Evolutionary conservation across 2,888 invertebrate species (phyloP).

Genomic region (Leucania comma): DNA sequence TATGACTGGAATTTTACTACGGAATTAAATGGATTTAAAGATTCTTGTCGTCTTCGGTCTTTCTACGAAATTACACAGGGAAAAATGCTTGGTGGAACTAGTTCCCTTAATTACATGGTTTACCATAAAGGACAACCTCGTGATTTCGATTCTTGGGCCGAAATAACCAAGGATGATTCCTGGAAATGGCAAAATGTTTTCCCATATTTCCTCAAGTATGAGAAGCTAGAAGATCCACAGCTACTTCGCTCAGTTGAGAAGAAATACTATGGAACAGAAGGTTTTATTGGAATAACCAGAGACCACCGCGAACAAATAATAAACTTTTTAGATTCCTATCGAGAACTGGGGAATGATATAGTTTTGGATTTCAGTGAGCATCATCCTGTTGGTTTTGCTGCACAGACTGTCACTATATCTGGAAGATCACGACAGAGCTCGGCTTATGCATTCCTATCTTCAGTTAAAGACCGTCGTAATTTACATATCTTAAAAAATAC

Average conservation of each 20-base stretch:
- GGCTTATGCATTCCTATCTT: conserved; percentile 77
- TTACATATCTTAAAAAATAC: conserved; percentile 69
- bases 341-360: conserved; percentile 78
- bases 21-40: conserved; percentile 57
- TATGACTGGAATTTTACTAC: conserved; percentile 74
- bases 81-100: conserved; percentile 75
- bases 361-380: conserved; percentile 68
- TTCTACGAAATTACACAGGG: conserved; percentile 66
- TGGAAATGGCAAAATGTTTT: conserved; percentile 72
- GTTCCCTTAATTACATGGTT: conserved; percentile 70
- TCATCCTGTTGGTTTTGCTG: conserved; percentile 73
- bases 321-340: conserved; percentile 72
- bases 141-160: conserved; percentile 72
- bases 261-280: conserved; percentile 63
- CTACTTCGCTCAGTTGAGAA: conserved; percentile 57
- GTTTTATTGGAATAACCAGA: conserved; percentile 61
- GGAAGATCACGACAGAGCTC: conserved; percentile 81
- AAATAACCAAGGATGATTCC: conserved; percentile 58
- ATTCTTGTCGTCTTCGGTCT: conserved; percentile 48
- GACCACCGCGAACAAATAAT: conserved; percentile 53
- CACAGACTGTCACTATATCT: conserved; percentile 56
- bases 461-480: conserved; percentile 65
- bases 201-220: conserved; percentile 70
- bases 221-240: conserved; percentile 61
- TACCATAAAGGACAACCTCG: conserved; percentile 71